Base-by-base conservation (phyloP, 2,113 vertebrate species). In the Lepus americanus region DNA sequence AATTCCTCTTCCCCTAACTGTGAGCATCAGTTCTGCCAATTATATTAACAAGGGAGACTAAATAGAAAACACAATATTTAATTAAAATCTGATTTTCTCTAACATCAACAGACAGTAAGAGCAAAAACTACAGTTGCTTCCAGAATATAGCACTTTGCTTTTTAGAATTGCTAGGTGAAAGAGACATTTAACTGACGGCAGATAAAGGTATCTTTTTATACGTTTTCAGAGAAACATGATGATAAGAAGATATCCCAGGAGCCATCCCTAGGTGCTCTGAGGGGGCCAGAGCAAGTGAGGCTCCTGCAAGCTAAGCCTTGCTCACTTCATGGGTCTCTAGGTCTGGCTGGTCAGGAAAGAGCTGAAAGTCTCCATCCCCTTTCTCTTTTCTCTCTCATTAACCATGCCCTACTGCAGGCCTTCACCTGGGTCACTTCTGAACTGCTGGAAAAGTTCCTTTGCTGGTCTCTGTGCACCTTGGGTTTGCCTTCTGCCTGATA, bases 1-100 rank as follows among this genome's bases (percentile, higher is more conserved):
- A 36, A 23, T 74, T 23, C 53, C 51, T 72, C 33, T 59, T 86
- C 36, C 23, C 44, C 66, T 51, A 36, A 77, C 33, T 74, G 53
- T 85, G 67, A 67, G 0, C 1, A 61, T 51, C 59, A 69, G 55
- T 49, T 59, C 70, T 78, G 66, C 9, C 20, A 29, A 90, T 2
- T 17, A 17, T 49, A 78, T 96, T 95, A 92, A 90, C 33, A 90
- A 66, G 73, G 90, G 14, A 94, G 17, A 85, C 55, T 94, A 94
- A 81, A 79, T 20, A 76, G 53, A 94, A 95, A 89, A 6, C 53
- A 64, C 74, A 76, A 5, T 66, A 74, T 82, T 93, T 86, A 84
- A 96, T 93, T 94, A 89, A 96, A 84, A 92, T 90, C 39, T 83
- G 83, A 90, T 4, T 89, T 89, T 90, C 77, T 74, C 73, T 81